phyloP scores from a whole-genome alignment of 1,140 invertebrate genomes.

The Phymastichus coffea region DNA sequence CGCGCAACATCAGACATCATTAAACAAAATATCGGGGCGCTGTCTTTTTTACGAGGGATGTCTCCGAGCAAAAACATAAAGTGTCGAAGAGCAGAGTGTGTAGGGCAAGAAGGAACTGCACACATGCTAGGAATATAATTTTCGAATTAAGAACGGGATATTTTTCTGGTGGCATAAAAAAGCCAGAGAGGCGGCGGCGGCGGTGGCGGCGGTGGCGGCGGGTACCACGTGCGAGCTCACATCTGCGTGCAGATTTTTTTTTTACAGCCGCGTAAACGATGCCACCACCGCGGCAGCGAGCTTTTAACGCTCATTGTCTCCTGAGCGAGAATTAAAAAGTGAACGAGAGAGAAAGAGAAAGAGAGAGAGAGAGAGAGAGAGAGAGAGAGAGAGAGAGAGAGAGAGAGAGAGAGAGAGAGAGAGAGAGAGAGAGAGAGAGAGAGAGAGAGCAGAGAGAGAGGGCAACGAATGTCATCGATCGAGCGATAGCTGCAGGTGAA shows the following conservation, averaged over 20 bases:
- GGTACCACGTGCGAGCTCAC: neutral
- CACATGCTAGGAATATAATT: neutral
- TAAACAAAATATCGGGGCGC: too few species aligned
- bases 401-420: neutral
- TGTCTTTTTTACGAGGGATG: neutral
- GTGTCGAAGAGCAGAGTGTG: neutral
- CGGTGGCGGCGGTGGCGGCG: too few species aligned
- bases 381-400: neutral
- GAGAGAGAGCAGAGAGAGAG: constrained; percentile 7
- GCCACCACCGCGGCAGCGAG: neutral
- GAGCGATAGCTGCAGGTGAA: constrained; percentile 6
- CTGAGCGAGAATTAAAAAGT: neutral
- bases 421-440: neutral
- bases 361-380: neutral
- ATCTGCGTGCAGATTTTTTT: neutral
- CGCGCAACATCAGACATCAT: neutral
- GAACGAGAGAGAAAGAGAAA: too few species aligned
- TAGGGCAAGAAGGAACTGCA: neutral
- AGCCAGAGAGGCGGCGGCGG: too few species aligned
- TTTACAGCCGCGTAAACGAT: neutral
- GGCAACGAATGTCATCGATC: constrained; percentile 1
- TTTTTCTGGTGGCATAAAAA: too few species aligned
- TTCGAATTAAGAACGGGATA: neutral
- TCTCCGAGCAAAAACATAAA: neutral
- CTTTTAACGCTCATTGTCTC: neutral